Percentiles rank a stretch among this genome's conserved stretches.
phyloP scores from a whole-genome alignment of 2,888 invertebrate species.

The Drosophila ustulata region DNA sequence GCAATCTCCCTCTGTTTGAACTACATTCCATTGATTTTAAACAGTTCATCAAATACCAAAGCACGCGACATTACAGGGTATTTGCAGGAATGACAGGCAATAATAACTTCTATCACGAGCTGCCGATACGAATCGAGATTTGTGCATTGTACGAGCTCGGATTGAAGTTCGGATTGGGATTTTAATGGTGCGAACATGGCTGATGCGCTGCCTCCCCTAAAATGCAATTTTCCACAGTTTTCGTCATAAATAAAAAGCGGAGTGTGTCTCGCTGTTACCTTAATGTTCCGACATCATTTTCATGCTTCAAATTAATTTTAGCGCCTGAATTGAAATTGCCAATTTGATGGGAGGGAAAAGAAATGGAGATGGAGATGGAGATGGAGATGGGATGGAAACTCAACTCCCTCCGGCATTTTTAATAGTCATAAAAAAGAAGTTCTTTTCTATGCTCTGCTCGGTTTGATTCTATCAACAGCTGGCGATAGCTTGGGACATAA shows the following conservation, averaged over 20 bases:
- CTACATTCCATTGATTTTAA: too few species aligned
- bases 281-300: slow-evolving; percentile 40
- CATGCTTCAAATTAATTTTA: slow-evolving; percentile 62
- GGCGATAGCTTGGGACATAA: slow-evolving; percentile 48
- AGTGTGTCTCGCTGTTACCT: slow-evolving; percentile 12
- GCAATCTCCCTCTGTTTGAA: too few species aligned
- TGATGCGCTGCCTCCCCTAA: slow-evolving; percentile 18
- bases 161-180: slow-evolving; percentile 1
- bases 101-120: slow-evolving; percentile 16
- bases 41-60: too few species aligned
- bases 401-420: slow-evolving; percentile 53
- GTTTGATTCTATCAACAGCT: slow-evolving; percentile 24
- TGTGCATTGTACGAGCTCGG: slow-evolving; percentile 1
- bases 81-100: neutral
- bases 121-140: slow-evolving; percentile 18
- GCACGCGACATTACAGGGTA: slow-evolving; percentile 2
- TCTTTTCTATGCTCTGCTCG: slow-evolving; percentile 7
- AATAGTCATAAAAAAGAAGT: slow-evolving; percentile 36
- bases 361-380: slow-evolving; percentile 5
- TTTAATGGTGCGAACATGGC: slow-evolving; percentile 24
- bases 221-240: slow-evolving; percentile 25
- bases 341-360: slow-evolving; percentile 27
- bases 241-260: slow-evolving; percentile 19
- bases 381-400: slow-evolving; percentile 10
- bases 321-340: slow-evolving; percentile 46